Percentiles rank a stretch among this genome's conserved stretches.
These are phyloP conservation scores for Asteroscopus sphinx DNA, from an alignment of 2,888 invertebrate species.

Conservation along the genomic window DNA sequence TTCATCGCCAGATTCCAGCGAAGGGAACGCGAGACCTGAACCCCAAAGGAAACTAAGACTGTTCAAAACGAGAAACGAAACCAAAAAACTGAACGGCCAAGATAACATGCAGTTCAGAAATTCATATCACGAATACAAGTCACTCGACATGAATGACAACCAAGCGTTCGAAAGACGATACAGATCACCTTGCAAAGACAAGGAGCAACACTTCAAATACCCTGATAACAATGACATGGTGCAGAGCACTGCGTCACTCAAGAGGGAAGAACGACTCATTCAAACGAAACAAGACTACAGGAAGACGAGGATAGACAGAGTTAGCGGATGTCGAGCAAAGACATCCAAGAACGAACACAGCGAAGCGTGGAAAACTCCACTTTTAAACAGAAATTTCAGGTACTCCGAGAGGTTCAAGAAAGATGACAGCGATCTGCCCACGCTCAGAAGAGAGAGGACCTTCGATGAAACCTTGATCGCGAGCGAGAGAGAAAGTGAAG, in stretches of 20 bases:
- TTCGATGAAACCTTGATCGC: slow-evolving; percentile 83
- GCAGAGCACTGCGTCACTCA: slow-evolving; percentile 79
- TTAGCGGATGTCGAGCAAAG: slow-evolving; percentile 85
- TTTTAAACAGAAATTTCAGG: slow-evolving; percentile 84
- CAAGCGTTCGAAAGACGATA: slow-evolving; percentile 82
- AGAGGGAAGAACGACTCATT: slow-evolving; percentile 85
- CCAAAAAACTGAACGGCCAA: slow-evolving; percentile 88
- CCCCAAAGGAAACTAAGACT: slow-evolving; percentile 91
- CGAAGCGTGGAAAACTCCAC: slow-evolving; percentile 86
- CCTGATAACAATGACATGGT: slow-evolving; percentile 83
- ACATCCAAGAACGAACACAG: slow-evolving; percentile 82
- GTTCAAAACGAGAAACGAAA: slow-evolving; percentile 94
- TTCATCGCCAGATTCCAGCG: slow-evolving; percentile 91
- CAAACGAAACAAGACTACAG: slow-evolving; percentile 87
- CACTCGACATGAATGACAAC: slow-evolving; percentile 76
- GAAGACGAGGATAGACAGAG: slow-evolving; percentile 84
- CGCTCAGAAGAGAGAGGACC: slow-evolving; percentile 86
- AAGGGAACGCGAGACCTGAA: slow-evolving; percentile 85
- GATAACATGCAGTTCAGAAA: slow-evolving; percentile 76
- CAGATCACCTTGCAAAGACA: slow-evolving; percentile 83
- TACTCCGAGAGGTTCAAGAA: slow-evolving; percentile 86
- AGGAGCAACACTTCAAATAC: slow-evolving; percentile 82
- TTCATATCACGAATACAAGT: slow-evolving; percentile 80
- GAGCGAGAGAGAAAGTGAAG: slow-evolving; percentile 76
- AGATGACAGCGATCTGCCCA: slow-evolving; percentile 77